Evolutionary conservation across 37 sponge, comb jelly and placozoan genomes (phyloP).

Genomic region (Petrosia ficiformis): DNA sequence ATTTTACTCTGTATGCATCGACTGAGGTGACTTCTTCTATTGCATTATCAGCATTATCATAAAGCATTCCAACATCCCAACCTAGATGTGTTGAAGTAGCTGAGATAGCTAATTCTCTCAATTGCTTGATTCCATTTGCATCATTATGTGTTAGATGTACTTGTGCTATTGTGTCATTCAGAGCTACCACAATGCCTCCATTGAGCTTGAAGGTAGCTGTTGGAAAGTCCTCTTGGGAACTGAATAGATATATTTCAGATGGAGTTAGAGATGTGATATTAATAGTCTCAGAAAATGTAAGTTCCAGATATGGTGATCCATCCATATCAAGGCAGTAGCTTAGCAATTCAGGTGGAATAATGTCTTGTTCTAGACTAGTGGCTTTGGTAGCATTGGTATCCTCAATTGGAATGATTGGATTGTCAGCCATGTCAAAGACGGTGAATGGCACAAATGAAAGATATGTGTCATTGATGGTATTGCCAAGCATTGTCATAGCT

Average conservation of each 20-base stretch:
- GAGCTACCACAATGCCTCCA: slow-evolving; percentile 75
- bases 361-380: slow-evolving; percentile 46
- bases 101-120: slow-evolving; percentile 65
- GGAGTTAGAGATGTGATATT: slow-evolving; percentile 74
- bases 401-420: slow-evolving; percentile 61
- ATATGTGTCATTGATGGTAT: slow-evolving; percentile 43
- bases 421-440: slow-evolving; percentile 74
- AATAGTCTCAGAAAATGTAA: slow-evolving; percentile 87
- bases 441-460: slow-evolving; percentile 34
- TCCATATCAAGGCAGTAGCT: slow-evolving; percentile 71
- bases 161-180: slow-evolving; percentile 48
- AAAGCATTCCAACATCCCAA: slow-evolving; percentile 48
- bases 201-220: slow-evolving; percentile 37
- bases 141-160: slow-evolving; percentile 63
- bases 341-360: slow-evolving; percentile 62
- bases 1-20: slow-evolving; percentile 46
- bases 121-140: slow-evolving; percentile 66
- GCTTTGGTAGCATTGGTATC: slow-evolving; percentile 28
- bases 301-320: slow-evolving; percentile 36
- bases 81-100: slow-evolving; percentile 50
- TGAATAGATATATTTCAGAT: slow-evolving; percentile 50
- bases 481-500: slow-evolving; percentile 64
- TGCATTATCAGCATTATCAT: slow-evolving; percentile 67
- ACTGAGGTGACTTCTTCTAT: slow-evolving; percentile 21
- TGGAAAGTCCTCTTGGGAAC: not conserved